Conservation (phyloP, 2,797 vertebrate species). For the Cyprinodon diabolis region DNA sequence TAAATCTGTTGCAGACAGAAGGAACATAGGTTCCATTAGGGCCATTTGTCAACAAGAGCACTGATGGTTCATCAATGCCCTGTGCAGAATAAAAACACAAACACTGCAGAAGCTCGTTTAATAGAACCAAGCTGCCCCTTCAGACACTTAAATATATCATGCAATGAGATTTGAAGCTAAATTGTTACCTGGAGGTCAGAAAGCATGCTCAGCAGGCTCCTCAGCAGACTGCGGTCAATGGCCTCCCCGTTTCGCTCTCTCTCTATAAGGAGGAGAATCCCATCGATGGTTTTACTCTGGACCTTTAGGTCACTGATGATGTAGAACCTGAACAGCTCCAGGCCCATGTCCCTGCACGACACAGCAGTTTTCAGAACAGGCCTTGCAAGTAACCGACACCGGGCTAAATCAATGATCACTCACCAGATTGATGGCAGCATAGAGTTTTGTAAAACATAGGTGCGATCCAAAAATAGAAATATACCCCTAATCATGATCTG, state of each 20-base stretch:
- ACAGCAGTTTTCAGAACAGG: slow-evolving; percentile 8
- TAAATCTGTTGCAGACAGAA: slow-evolving; percentile 86
- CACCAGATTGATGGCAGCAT: slow-evolving; percentile 99
- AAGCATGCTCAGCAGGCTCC: slow-evolving; percentile 98
- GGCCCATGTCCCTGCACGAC: slow-evolving; percentile 94
- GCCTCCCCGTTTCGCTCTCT: slow-evolving; percentile 95
- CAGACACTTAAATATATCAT: neutral
- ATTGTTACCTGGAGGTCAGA: slow-evolving; percentile 92
- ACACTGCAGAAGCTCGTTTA: slow-evolving; percentile 6
- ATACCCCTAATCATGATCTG: slow-evolving; percentile 97
- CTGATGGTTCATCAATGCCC: slow-evolving; percentile 29
- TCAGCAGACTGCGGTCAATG: slow-evolving; percentile 93
- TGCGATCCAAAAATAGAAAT: slow-evolving; percentile 99
- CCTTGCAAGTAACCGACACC: neutral
- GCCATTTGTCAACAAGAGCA: slow-evolving; percentile 40
- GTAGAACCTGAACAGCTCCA: slow-evolving; percentile 98
- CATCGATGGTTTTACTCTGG: slow-evolving; percentile 98
- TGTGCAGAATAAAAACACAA: slow-evolving; percentile 24
- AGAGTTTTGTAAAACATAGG: slow-evolving; percentile 99
- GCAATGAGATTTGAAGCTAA: neutral
- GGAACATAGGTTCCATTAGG: slow-evolving; percentile 54
- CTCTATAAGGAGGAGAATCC: slow-evolving; percentile 95
- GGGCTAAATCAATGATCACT: slow-evolving; percentile 53
- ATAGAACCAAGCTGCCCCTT: neutral
- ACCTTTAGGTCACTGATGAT: slow-evolving; percentile 99